Percentiles rank a stretch among this genome's conserved stretches.
Evolutionary conservation across 2,797 vertebrate genomes (phyloP).

Genomic region (Girardinus metallicus): DNA sequence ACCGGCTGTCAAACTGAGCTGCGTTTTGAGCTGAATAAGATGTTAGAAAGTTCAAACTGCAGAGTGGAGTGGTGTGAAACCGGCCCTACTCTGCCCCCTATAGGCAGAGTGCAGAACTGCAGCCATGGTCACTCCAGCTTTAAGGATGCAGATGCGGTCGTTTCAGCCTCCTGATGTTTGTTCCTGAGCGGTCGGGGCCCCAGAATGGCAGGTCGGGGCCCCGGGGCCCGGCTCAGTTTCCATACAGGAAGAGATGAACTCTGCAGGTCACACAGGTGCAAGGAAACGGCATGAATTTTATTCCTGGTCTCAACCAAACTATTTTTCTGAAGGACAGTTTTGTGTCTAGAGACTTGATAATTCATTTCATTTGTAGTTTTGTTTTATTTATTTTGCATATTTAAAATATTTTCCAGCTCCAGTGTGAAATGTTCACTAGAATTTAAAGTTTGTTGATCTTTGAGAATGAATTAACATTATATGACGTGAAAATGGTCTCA

Average conservation of each 20-base stretch:
- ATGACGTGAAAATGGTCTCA: too few species aligned
- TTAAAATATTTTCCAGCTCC: too few species aligned
- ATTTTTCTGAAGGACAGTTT: too few species aligned
- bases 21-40: slow-evolving; percentile 29
- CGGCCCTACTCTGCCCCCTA: slow-evolving; percentile 66
- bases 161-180: neutral
- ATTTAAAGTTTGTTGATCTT: too few species aligned
- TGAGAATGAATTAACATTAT: too few species aligned
- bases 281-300: slow-evolving; percentile 7
- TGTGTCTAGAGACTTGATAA: too few species aligned
- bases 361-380: neutral
- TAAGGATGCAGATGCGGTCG: neutral
- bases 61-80: slow-evolving; percentile 14
- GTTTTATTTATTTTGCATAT: too few species aligned
- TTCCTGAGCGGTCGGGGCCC: neutral
- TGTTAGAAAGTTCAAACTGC: slow-evolving; percentile 8
- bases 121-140: slow-evolving; percentile 4
- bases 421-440: too few species aligned
- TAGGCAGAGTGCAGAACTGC: slow-evolving; percentile 48
- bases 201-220: slow-evolving; percentile 28
- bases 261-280: slow-evolving; percentile 47
- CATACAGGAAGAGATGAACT: slow-evolving; percentile 57
- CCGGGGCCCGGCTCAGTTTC: slow-evolving; percentile 28
- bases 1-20: neutral
- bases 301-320: too few species aligned